Evolutionary conservation across 1,140 invertebrate species (phyloP), one percentile per base, ranked within the genome.

Genomic region (Drosophila funebris): DNA sequence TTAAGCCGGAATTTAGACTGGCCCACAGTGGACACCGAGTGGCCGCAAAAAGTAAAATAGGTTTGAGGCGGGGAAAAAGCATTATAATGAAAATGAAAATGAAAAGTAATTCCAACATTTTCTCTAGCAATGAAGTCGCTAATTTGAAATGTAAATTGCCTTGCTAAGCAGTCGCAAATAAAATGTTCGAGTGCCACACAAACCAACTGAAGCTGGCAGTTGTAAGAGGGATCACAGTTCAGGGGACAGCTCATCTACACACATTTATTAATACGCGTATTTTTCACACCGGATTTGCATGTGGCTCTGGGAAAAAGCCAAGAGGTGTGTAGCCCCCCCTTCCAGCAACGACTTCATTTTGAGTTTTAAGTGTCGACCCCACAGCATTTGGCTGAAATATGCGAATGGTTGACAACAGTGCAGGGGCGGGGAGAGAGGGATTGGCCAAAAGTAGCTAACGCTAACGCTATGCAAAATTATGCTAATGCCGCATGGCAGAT

Each of bases 91-190:
- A 60, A 83, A 82, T 82, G 81, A 84, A 80, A 87, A 87, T 87
- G 78, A 87, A 88, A 88, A 88, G 83, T 83, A 88, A 79, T 88
- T 88, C 79, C 73, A 73, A 58, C 75, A 76, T 73, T 83, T 83
- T n/a, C 27, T 9, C 81, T 62, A 71, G 83, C 83, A 88, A 88
- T 88, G 83, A 88, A 88, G 78, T 88, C 75, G 78, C 83, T 88
- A 88, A 88, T 88, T 88, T 88, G 83, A 88, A 88, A 88, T 88
- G 83, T 88, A 88, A 88, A 88, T 88, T 78, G 72, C 60, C 61
- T 36, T 58, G 76, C 80, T 84, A 79, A 82, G 79, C 74, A 66
- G 57, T 50, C 36, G 50, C 41, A 73, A 77, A 84, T 79, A 61
- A 67, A 73, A 57, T 37, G 62, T 52, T 13, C 50, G 27, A 73